A percentile compares a stretch with the other conserved stretches of the same genome.
Conservation (phyloP, 2,797 vertebrate species). For the Enteromius paludinosus region DNA sequence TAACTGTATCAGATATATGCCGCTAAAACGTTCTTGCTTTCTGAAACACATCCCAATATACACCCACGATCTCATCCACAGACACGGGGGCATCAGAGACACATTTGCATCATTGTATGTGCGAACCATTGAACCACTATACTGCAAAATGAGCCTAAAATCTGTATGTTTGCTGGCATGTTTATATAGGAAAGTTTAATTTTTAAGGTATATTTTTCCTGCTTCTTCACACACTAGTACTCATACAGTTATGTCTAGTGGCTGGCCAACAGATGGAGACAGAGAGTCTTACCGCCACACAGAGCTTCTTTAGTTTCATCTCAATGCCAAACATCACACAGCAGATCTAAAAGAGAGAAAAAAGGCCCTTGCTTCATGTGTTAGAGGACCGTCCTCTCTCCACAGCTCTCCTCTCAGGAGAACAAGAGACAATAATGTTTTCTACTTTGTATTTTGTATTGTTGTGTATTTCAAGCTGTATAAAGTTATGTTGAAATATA, state of each 20-base stretch:
- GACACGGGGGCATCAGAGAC: neutral
- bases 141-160: slow-evolving; percentile 24
- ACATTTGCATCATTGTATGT: neutral
- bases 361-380: slow-evolving; percentile 22
- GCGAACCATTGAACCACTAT: neutral
- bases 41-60: neutral
- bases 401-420: slow-evolving; percentile 39
- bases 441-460: slow-evolving; percentile 60
- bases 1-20: neutral
- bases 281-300: slow-evolving; percentile 10
- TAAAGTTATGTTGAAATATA: slow-evolving; percentile 43
- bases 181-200: neutral
- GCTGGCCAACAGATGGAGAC: slow-evolving; percentile 46
- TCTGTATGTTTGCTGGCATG: neutral
- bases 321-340: slow-evolving; percentile 33
- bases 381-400: slow-evolving; percentile 6
- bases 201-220: neutral
- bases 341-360: slow-evolving; percentile 12
- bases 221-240: neutral
- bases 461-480: slow-evolving; percentile 56
- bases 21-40: neutral
- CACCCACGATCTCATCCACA: neutral
- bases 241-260: neutral
- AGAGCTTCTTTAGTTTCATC: slow-evolving; percentile 23
- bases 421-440: slow-evolving; percentile 53